phyloP scores from a whole-genome alignment of 2,888 invertebrate genomes.

The Gandaritis pyraliata region DNA sequence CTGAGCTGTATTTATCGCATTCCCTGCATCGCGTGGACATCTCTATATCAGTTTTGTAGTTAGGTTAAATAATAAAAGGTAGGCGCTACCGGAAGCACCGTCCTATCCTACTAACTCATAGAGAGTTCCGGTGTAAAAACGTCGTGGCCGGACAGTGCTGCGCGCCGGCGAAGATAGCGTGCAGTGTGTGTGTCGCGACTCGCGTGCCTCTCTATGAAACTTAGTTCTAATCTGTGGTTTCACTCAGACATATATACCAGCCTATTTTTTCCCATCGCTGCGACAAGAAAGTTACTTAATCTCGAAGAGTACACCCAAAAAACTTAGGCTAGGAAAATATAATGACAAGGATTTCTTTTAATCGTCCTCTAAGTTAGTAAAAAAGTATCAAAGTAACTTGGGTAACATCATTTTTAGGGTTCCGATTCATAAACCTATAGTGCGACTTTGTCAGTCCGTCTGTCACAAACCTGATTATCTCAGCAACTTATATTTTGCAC shows the following conservation, averaged over 20 bases:
- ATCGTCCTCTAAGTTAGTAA: too few relatives aligned
- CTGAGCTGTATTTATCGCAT: constrained; percentile 27
- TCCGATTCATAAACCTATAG: too few relatives aligned
- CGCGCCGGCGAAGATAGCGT: constrained; percentile 59
- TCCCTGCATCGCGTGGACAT: constrained; percentile 39
- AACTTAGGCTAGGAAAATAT: too few relatives aligned
- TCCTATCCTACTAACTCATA: constrained; percentile 75
- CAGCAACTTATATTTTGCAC: too few relatives aligned
- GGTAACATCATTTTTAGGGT: too few relatives aligned
- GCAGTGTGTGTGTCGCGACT: constrained; percentile 55
- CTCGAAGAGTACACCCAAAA: too few relatives aligned
- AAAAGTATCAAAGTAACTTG: too few relatives aligned
- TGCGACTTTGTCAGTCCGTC: too few relatives aligned
- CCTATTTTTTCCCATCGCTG: background rate
- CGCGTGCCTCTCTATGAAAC: constrained; percentile 45
- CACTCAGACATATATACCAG: background rate
- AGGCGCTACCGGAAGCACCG: constrained; percentile 62
- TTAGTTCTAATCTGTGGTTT: background rate
- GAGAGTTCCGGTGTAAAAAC: constrained; percentile 77
- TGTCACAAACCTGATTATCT: too few relatives aligned
- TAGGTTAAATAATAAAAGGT: constrained; percentile 58
- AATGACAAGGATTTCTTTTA: too few relatives aligned
- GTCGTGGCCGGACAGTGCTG: constrained; percentile 60
- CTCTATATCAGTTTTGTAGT: constrained; percentile 49
- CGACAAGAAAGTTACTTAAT: too few relatives aligned